phyloP scores from a whole-genome alignment of 2,113 vertebrate species.

The Seriola rivoliana region DNA sequence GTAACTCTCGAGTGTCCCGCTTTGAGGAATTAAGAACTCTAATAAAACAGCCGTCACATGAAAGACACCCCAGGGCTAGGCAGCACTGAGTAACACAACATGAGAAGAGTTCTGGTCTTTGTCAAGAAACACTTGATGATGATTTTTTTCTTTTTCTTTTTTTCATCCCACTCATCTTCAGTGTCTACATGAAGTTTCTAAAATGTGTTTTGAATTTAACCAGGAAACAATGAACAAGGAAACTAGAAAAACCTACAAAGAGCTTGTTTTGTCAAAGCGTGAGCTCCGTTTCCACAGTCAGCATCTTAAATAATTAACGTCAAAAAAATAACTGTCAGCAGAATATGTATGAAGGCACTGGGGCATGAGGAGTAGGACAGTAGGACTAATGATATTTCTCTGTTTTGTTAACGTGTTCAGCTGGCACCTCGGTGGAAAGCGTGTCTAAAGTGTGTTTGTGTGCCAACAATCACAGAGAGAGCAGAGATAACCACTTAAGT shows the following conservation, averaged over 20 bases:
- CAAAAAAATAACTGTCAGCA: not conserved
- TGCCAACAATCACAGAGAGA: constrained; percentile 74
- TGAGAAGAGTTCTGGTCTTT: constrained; percentile 28
- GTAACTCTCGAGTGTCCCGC: constrained; percentile 18
- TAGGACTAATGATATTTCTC: constrained; percentile 51
- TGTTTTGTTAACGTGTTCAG: constrained; percentile 67
- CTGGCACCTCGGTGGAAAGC: constrained; percentile 56
- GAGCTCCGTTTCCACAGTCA: not conserved
- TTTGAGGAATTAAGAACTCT: constrained; percentile 34
- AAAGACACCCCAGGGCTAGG: constrained; percentile 33
- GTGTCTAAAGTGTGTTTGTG: constrained; percentile 48
- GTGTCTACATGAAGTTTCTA: not conserved
- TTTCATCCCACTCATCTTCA: not conserved
- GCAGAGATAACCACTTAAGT: constrained; percentile 51
- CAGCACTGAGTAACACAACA: constrained; percentile 31
- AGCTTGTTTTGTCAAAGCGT: not conserved
- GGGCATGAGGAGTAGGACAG: not conserved
- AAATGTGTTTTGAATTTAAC: not conserved
- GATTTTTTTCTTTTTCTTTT: too few species aligned
- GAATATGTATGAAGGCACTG: not conserved
- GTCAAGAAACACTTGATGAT: not conserved
- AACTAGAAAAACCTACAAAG: not conserved
- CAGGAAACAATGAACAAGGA: not conserved
- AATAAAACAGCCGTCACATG: constrained; percentile 41
- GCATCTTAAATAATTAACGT: not conserved